These are phyloP conservation scores for Tyrannus savana DNA, from an alignment of 2,113 vertebrate genomes.

Conservation along the genomic window DNA sequence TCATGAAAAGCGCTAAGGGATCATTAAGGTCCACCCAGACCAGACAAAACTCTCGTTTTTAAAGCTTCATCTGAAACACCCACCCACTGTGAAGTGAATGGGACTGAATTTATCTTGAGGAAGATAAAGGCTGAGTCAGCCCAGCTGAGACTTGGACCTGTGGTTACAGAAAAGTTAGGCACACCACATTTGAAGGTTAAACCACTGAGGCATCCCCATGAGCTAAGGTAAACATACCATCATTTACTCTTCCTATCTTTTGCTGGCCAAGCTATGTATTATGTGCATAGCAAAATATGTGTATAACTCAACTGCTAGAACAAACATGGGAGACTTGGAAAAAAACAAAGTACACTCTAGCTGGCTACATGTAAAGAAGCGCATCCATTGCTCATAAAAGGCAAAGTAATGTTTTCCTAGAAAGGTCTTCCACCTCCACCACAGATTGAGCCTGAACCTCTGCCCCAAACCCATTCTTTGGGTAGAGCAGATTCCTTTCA, in stretches of 20 bases:
- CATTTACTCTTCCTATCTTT: constrained; percentile 51
- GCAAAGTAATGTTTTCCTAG: background rate
- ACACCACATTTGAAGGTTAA: constrained; percentile 58
- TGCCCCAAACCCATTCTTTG: background rate
- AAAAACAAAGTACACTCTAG: background rate
- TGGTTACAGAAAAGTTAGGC: constrained; percentile 50
- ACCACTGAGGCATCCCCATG: constrained; percentile 47
- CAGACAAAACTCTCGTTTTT: constrained; percentile 42
- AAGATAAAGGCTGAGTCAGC: constrained; percentile 66
- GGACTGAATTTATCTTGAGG: constrained; percentile 55
- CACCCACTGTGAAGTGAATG: constrained; percentile 47
- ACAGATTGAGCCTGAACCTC: background rate
- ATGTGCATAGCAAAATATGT: constrained; percentile 35
- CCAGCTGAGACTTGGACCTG: constrained; percentile 22
- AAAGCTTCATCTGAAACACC: constrained; percentile 41
- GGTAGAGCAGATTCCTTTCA: background rate
- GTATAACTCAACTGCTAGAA: constrained; percentile 7
- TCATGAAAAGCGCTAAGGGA: constrained; percentile 37
- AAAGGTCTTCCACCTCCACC: background rate
- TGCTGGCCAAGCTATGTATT: constrained; percentile 47
- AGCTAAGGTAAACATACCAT: constrained; percentile 57
- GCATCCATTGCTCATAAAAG: background rate
- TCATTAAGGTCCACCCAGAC: constrained; percentile 25
- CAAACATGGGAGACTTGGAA: background rate
- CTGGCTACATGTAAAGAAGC: background rate